phyloP scores from a whole-genome alignment of 2,888 invertebrate species.

The Horisme vitalbata region DNA sequence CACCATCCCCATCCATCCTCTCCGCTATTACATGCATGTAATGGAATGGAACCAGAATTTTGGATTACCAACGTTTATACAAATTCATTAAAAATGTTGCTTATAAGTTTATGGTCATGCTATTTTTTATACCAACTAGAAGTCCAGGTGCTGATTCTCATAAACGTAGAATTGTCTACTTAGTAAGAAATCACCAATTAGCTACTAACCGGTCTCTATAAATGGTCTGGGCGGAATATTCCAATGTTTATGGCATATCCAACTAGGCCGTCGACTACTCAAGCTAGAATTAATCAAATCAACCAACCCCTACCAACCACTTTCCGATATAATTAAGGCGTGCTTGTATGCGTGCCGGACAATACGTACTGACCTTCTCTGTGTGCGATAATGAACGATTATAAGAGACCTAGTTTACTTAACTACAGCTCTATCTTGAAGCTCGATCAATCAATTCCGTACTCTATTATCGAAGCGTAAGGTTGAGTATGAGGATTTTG shows the following conservation, averaged over 20 bases:
- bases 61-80: no score
- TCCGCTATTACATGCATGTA: no score
- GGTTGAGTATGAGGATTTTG: conserved; percentile 63
- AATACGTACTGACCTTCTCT: conserved; percentile 66
- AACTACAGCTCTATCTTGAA: conserved; percentile 58
- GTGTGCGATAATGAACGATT: conserved; percentile 83
- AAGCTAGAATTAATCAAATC: conserved; percentile 82
- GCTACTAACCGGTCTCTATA: conserved; percentile 47
- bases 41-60: no score
- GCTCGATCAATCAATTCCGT: conserved; percentile 36
- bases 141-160: conserved; percentile 24
- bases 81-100: background rate
- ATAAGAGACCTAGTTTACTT: conserved; percentile 73
- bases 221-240: conserved; percentile 66
- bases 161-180: conserved; percentile 35
- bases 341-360: conserved; percentile 73
- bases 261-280: conserved; percentile 72
- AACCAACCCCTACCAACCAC: conserved; percentile 80
- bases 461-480: conserved; percentile 61
- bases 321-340: conserved; percentile 83
- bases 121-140: conserved; percentile 4
- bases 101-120: background rate
- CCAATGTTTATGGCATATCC: conserved; percentile 73
- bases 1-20: no score
- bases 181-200: conserved; percentile 62